Conservation (phyloP, 2,113 vertebrate species). For the Raja brachyura region DNA sequence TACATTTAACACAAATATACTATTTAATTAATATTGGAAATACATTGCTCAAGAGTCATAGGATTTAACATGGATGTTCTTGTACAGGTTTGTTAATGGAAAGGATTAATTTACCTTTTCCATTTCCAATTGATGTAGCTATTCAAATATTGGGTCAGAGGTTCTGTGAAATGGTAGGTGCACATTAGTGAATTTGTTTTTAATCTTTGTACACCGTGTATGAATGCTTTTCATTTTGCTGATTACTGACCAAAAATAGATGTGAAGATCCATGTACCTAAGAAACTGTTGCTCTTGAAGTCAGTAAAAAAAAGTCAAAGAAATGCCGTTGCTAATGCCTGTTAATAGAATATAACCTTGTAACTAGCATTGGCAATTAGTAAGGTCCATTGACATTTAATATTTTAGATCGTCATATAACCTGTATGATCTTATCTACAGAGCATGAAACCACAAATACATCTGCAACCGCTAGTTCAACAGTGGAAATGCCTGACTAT, state of each 20-base stretch:
- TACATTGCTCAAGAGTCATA: background rate
- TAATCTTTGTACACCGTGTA: background rate
- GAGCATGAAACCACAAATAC: conserved; percentile 51
- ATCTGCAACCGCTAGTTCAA: conserved; percentile 46
- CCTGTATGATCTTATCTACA: conserved; percentile 45
- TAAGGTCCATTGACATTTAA: conserved; percentile 30
- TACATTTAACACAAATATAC: background rate
- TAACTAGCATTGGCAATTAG: conserved; percentile 7
- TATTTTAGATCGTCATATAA: conserved; percentile 40
- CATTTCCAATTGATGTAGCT: background rate
- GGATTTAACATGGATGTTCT: background rate
- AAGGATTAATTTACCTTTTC: background rate
- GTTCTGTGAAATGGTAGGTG: conserved; percentile 25
- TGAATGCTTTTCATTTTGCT: background rate
- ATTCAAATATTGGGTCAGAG: background rate
- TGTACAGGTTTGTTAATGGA: background rate
- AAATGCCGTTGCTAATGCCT: conserved; percentile 7
- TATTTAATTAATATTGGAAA: background rate
- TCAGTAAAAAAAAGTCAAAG: background rate
- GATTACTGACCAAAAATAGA: conserved; percentile 23
- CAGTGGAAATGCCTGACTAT: conserved; percentile 65
- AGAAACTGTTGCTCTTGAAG: background rate
- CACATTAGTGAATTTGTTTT: background rate
- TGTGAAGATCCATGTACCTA: background rate
- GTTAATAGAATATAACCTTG: background rate